Conservation (phyloP, 2,113 vertebrate genomes). For the Podiceps cristatus region DNA sequence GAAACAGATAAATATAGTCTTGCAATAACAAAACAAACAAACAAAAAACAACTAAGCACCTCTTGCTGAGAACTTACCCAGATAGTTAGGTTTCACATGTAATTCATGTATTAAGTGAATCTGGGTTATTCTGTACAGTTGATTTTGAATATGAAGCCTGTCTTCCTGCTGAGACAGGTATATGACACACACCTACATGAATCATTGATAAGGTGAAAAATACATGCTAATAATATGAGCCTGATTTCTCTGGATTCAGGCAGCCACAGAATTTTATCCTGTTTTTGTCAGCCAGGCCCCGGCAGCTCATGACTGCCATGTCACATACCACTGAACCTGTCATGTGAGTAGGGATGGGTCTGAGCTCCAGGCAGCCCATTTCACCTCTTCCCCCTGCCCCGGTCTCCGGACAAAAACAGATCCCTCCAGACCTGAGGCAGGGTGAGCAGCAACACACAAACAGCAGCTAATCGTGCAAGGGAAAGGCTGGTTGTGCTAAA, state of each 20-base stretch:
- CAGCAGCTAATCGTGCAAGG: not conserved
- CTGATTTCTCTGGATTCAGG: not conserved
- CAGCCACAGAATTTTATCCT: not conserved
- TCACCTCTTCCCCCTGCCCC: not conserved
- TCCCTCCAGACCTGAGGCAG: not conserved
- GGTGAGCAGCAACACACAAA: not conserved
- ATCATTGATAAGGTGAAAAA: not conserved
- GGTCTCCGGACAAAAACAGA: not conserved
- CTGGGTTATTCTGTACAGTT: not conserved
- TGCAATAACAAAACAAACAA: not conserved
- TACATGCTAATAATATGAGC: not conserved
- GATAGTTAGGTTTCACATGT: not conserved
- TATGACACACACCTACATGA: not conserved
- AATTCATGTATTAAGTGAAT: not conserved
- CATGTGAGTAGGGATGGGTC: not conserved
- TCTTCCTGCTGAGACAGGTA: not conserved
- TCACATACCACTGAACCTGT: not conserved
- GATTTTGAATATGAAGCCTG: fast-evolving
- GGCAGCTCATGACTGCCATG: not conserved
- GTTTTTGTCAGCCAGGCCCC: not conserved
- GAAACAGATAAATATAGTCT: not conserved
- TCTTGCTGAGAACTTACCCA: not conserved
- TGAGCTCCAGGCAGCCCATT: not conserved
- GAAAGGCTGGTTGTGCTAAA: not conserved
- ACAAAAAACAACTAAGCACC: not conserved